Percentiles rank a stretch among this genome's conserved stretches.
These are phyloP conservation scores for Hesperophylax magnus DNA, from an alignment of 1,140 invertebrate species.

Conservation along the genomic window DNA sequence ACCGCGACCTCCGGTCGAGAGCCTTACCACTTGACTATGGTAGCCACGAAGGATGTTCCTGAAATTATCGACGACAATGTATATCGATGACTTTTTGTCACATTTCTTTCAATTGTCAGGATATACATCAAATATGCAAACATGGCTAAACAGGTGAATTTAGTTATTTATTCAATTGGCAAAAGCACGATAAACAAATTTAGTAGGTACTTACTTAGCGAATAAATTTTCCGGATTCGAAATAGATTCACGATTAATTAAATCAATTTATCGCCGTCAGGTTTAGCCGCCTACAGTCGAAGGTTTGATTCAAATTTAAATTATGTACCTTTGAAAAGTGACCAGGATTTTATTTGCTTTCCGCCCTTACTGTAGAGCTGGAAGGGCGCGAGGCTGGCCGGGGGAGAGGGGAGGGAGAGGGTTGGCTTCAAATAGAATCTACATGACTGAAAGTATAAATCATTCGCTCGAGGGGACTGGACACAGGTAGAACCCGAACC, in stretches of 20 bases:
- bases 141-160: neutral
- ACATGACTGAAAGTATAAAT: conserved; percentile 54
- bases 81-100: too few species aligned
- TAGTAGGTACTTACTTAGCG: neutral
- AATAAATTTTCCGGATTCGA: conserved; percentile 23
- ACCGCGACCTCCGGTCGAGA: too few species aligned
- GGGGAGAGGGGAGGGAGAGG: conserved; percentile 1
- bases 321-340: conserved; percentile 38
- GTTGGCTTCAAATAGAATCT: conserved; percentile 50
- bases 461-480: conserved; percentile 45
- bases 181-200: neutral
- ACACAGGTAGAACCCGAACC: conserved; percentile 20
- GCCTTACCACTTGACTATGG: too few species aligned
- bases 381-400: neutral
- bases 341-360: conserved; percentile 44
- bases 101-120: too few species aligned
- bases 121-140: too few species aligned
- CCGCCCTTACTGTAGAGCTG: neutral
- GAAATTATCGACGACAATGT: too few species aligned
- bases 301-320: conserved; percentile 45
- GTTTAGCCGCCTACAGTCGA: conserved; percentile 1
- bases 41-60: too few species aligned
- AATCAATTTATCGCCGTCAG: conserved; percentile 47
- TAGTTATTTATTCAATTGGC: conserved; percentile 2
- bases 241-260: conserved; percentile 44